phyloP scores from a whole-genome alignment of 2,888 invertebrate species.

The Temnothorax unifasciatus region DNA sequence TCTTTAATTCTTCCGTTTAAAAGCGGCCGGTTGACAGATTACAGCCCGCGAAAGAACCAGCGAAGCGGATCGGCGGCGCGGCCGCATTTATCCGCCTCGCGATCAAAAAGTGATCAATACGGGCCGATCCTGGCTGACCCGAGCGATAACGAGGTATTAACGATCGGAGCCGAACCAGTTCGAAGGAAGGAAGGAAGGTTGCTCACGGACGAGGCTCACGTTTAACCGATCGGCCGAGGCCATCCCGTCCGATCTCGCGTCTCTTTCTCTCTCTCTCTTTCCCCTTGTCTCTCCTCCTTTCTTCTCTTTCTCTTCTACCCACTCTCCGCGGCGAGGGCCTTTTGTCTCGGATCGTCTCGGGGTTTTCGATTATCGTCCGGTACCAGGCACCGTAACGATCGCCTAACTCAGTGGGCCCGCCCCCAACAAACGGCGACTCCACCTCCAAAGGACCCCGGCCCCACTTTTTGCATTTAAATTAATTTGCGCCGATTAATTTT shows the following conservation, averaged over 20 bases:
- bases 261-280: background rate
- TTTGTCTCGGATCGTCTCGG: conserved; percentile 81
- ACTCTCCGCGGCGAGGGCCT: conserved; percentile 59
- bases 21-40: conserved; percentile 68
- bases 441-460: conserved; percentile 76
- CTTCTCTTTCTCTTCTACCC: background rate
- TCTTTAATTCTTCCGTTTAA: conserved; percentile 60
- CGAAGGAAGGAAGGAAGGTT: conserved; percentile 57
- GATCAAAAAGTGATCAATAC: conserved; percentile 74
- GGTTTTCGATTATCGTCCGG: conserved; percentile 85
- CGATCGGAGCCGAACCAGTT: conserved; percentile 78
- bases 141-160: conserved; percentile 84
- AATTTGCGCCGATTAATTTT: conserved; percentile 85
- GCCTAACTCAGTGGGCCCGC: conserved; percentile 85
- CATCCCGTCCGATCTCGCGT: conserved; percentile 58
- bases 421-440: conserved; percentile 82
- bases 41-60: conserved; percentile 42
- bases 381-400: conserved; percentile 82
- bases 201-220: conserved; percentile 51
- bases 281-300: background rate
- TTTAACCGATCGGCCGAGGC: conserved; percentile 59
- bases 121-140: conserved; percentile 57
- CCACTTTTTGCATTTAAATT: conserved; percentile 84
- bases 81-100: conserved; percentile 63
- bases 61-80: conserved; percentile 46